Percentiles rank a stretch among this genome's conserved stretches.
phyloP scores from a whole-genome alignment of 2,113 vertebrate genomes.

The Copsychus sechellarum region DNA sequence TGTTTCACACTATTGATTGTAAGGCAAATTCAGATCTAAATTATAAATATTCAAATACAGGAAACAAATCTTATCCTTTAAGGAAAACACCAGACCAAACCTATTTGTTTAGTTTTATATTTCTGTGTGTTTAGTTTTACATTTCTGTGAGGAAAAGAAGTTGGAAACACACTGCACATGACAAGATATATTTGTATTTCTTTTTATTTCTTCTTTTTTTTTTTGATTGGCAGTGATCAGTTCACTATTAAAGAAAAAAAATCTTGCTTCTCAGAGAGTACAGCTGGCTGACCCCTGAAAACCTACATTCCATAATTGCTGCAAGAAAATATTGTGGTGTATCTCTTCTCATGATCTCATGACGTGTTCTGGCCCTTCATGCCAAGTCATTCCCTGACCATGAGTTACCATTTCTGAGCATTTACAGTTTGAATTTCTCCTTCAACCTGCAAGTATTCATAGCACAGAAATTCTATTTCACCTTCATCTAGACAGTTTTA shows the following conservation, averaged over 20 bases:
- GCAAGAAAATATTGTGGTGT: neutral
- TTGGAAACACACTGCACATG: neutral
- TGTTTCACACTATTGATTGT: neutral
- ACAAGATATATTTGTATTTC: rapidly evolving
- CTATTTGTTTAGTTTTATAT: neutral
- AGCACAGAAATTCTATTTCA: neutral
- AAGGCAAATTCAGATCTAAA: neutral
- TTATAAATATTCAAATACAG: neutral
- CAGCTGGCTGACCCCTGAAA: rapidly evolving
- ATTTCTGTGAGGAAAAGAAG: neutral
- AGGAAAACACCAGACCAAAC: neutral
- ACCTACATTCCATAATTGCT: neutral
- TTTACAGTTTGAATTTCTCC: neutral
- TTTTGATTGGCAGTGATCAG: neutral
- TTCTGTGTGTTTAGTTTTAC: neutral
- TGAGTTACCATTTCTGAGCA: neutral
- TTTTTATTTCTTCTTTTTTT: neutral
- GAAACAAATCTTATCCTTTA: neutral
- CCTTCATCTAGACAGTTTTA: neutral
- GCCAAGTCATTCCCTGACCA: neutral
- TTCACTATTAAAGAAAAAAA: neutral
- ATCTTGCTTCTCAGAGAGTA: neutral
- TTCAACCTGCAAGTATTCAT: neutral
- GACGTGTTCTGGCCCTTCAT: rapidly evolving
- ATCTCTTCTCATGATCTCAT: neutral